These are phyloP conservation scores for Electrophaes corylata DNA, from an alignment of 2,888 invertebrate genomes.

Conservation along the genomic window DNA sequence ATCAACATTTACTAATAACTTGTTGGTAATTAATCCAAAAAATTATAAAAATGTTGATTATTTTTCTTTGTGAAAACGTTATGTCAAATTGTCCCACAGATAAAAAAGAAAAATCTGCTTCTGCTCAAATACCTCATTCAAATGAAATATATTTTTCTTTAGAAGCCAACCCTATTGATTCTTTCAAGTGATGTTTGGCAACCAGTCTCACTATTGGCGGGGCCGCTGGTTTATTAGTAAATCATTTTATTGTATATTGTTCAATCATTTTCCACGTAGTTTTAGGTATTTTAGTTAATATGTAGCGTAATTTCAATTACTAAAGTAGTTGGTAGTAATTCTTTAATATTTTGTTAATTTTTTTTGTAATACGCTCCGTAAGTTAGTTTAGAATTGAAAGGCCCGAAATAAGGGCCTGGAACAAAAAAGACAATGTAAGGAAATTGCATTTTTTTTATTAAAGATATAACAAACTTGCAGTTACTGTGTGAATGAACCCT, in stretches of 20 bases:
- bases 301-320: constrained; percentile 78
- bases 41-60: constrained; percentile 48
- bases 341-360: constrained; percentile 82
- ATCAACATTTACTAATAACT: constrained; percentile 39
- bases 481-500: constrained; percentile 37
- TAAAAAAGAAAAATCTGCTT: constrained; percentile 49
- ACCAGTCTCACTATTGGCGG: constrained; percentile 48
- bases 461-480: constrained; percentile 38
- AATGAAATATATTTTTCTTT: constrained; percentile 48
- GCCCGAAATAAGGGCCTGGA: constrained; percentile 63
- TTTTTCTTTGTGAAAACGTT: constrained; percentile 39
- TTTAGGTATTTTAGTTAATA: constrained; percentile 80
- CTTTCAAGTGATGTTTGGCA: constrained; percentile 43
- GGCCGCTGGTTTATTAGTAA: constrained; percentile 77
- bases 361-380: constrained; percentile 75
- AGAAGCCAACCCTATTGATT: constrained; percentile 40
- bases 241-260: constrained; percentile 83
- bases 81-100: constrained; percentile 43
- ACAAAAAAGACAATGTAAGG: constrained; percentile 81
- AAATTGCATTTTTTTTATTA: constrained; percentile 66
- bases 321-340: constrained; percentile 79
- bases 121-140: constrained; percentile 64
- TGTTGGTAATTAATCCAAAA: constrained; percentile 36
- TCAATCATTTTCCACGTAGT: constrained; percentile 82
- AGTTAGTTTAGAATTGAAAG: constrained; percentile 76